Conservation (phyloP, 2,888 invertebrate genomes). For the Drosophila glabriapex region DNA sequence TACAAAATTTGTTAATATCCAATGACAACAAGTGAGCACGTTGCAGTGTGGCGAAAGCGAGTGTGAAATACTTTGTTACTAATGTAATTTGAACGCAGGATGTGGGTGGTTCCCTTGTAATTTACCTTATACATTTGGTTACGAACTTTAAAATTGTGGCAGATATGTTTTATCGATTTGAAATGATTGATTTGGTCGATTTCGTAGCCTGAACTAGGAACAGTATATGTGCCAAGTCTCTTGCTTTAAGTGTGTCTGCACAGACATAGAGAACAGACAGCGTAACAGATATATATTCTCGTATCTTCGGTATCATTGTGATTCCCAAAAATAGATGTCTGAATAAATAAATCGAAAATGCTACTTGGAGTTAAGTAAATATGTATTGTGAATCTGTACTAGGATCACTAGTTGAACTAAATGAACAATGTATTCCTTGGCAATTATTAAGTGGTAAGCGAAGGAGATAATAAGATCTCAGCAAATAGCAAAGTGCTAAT, state of each 20-base stretch:
- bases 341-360: neutral
- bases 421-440: neutral
- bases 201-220: neutral
- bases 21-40: neutral
- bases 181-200: neutral
- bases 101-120: neutral
- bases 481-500: neutral
- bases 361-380: neutral
- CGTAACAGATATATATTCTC: neutral
- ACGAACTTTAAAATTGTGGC: neutral
- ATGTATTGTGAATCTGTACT: neutral
- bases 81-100: neutral
- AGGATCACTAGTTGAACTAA: neutral
- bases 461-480: neutral
- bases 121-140: neutral
- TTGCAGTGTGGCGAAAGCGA: neutral
- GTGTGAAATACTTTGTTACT: neutral
- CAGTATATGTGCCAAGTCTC: too few relatives aligned
- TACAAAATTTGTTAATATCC: neutral
- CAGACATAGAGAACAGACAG: neutral
- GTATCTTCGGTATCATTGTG: neutral
- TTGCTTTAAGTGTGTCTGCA: neutral
- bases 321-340: fast-evolving
- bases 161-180: neutral
- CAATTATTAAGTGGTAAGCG: neutral